These are phyloP conservation scores for Phylloscopus trochilus DNA, from an alignment of 2,113 vertebrate species.

Conservation along the genomic window DNA sequence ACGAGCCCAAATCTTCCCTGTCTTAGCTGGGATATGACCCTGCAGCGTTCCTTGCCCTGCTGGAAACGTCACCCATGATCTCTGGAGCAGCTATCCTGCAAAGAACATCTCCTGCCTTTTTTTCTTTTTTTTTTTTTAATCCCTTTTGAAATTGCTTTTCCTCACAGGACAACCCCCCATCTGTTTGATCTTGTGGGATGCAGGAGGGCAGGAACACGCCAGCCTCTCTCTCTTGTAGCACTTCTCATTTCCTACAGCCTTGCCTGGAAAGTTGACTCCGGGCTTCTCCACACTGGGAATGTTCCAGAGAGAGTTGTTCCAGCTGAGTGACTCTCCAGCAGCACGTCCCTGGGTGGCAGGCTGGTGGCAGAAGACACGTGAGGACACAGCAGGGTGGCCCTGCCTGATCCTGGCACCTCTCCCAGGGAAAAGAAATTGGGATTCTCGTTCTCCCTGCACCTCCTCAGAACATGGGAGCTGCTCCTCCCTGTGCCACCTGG, in stretches of 20 bases:
- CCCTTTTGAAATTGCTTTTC: neutral
- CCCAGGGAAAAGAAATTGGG: neutral
- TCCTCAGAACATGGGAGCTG: neutral
- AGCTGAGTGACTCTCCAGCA: neutral
- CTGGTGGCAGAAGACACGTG: neutral
- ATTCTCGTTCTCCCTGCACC: neutral
- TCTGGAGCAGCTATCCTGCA: neutral
- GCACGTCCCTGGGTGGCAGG: accelerated
- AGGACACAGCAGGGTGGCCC: neutral
- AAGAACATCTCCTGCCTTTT: neutral
- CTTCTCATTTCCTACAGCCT: neutral
- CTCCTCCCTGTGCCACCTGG: neutral
- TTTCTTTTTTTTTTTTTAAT: neutral
- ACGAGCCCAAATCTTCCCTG: neutral
- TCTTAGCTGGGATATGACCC: neutral
- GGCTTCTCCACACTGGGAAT: neutral
- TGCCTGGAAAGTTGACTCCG: neutral
- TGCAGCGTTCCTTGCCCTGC: neutral
- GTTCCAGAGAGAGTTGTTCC: neutral
- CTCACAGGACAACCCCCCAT: neutral
- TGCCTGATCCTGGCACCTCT: neutral
- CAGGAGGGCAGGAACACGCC: accelerated
- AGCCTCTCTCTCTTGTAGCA: neutral
- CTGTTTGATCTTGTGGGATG: neutral
- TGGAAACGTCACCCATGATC: constrained; percentile 10